Base-by-base conservation (phyloP, 2,113 vertebrate genomes). In the Urocitellus parryii region DNA sequence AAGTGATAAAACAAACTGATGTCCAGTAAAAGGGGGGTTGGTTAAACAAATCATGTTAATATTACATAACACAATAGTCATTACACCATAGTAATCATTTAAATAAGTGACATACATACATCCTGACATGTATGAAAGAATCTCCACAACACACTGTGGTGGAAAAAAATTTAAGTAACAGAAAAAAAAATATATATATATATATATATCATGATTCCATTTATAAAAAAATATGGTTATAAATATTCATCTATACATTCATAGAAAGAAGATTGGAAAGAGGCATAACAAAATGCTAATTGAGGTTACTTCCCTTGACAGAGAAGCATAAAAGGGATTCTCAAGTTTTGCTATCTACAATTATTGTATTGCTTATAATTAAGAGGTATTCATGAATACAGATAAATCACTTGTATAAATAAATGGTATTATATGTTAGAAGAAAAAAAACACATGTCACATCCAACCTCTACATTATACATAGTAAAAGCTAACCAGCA, bases 221-320 rank as follows among this genome's bases (percentile, higher is more conserved):
- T 91, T 95, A 90, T 73, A 10, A 83, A 96, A 45, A 93, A 88
- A 83, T 73, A 93, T 61, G 22, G 90, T 37, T 42, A 81, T 77
- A 80, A 92, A 86, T 91, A 92, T 77, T 70, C 51, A 83, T 63
- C 90, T 25, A 32, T 77, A 58, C 4, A 86, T 84, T 81, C 25
- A 80, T 24, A 77, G 61, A 91, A 88, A 93, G 73, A 77, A 63
- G 63, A 96, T 0, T 83, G 37, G 51, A 88, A 92, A 81, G 65
- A 78, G 20, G 20, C 32, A 82, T 37, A 22, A 3, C 34, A 83
- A 88, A 63, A 20, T 91, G 53, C 56, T 84, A 74, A 73, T 29
- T 94, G 42, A 78, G 37, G 86, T 91, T 56, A 77, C 32, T 8
- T 68, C 48, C 74, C 68, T 53, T 76, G 68, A 51, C 85, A 97